Percentiles rank a stretch among this genome's conserved stretches.
phyloP scores from a whole-genome alignment of 1,140 invertebrate species.

The Caenorhabditis tropicalis region DNA sequence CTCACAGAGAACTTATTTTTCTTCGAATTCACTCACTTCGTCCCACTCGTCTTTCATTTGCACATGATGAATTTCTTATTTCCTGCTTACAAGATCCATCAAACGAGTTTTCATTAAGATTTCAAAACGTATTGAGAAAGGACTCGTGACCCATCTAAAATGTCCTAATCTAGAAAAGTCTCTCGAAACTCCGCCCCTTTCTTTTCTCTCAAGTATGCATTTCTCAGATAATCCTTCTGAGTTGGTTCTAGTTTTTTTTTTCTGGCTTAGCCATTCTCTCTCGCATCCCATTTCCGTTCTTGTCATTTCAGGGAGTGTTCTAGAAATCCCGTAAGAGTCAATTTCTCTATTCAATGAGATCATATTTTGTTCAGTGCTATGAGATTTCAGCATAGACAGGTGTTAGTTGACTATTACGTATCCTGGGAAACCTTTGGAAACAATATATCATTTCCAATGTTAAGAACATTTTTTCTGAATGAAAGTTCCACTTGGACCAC shows the following conservation, averaged over 20 bases:
- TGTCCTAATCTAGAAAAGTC: slow-evolving; percentile 17
- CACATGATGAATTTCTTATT: not conserved
- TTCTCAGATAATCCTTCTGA: not conserved
- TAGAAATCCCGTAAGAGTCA: no score
- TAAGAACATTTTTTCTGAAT: not conserved
- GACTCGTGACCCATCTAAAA: not conserved
- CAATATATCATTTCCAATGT: no score
- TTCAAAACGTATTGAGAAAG: not conserved
- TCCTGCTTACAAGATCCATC: not conserved
- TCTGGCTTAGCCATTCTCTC: not conserved
- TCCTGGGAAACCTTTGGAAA: not conserved
- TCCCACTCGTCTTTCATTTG: not conserved
- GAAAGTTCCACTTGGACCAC: not conserved
- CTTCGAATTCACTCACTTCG: not conserved
- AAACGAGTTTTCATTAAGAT: not conserved
- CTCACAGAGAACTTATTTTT: not conserved
- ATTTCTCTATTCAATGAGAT: not conserved
- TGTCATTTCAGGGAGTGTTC: not conserved
- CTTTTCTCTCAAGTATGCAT: not conserved
- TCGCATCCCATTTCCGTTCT: not conserved
- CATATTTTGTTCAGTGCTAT: slow-evolving; percentile 14
- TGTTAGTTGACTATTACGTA: not conserved
- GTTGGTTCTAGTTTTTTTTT: not conserved
- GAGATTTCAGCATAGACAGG: not conserved
- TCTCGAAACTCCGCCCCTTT: not conserved